Base-by-base conservation (phyloP, 1,140 invertebrate species). In the Brachionus rotundiformis region DNA sequence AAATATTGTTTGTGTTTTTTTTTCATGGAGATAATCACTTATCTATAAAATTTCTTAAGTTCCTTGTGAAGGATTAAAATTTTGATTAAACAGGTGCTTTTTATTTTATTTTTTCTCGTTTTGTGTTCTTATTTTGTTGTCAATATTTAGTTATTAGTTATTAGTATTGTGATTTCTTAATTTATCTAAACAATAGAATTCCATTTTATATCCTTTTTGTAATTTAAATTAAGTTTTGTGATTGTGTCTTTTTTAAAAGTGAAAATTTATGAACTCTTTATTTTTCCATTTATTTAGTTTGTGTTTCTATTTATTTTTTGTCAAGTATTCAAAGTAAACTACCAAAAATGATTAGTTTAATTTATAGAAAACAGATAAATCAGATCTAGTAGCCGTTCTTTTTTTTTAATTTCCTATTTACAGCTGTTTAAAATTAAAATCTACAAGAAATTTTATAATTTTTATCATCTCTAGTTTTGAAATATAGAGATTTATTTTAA, bases 381-480 rank as follows among this genome's bases (percentile, higher is more conserved):
- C 63, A 68, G 29, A 49, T 49, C 47, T 49, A 49, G 47, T 49
- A 49, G 47, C 47, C 47, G 47, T 49, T 49, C 47, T 49, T 49
- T 49, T 49, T 49, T 49, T 49, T 49, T 49, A 6, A 25, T 49
- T 49, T 19, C 47, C 16, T 49, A 19, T 49, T 49, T 49, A 49
- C 47, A 49, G 19, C 16, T 23, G 19, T 23, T 49, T 23, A 49
- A 49, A 63, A 63, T 10, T 63, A 31, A 63, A 63, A 63, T n/a
- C n/a, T n/a, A 31, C 13, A 31, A 13, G 23, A 25, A 63, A 25
- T 63, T 63, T 63, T 63, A 31, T 29, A 16, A 63, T 31, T 63
- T 63, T 63, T 63, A 63, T 63, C 13, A 25, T 63, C 29, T 63
- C 29, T 63, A 49, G 47, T 63, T 31, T 63, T 63, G 61, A 63